These are phyloP conservation scores for Riparia riparia DNA, from an alignment of 2,113 vertebrate species.

Conservation along the genomic window DNA sequence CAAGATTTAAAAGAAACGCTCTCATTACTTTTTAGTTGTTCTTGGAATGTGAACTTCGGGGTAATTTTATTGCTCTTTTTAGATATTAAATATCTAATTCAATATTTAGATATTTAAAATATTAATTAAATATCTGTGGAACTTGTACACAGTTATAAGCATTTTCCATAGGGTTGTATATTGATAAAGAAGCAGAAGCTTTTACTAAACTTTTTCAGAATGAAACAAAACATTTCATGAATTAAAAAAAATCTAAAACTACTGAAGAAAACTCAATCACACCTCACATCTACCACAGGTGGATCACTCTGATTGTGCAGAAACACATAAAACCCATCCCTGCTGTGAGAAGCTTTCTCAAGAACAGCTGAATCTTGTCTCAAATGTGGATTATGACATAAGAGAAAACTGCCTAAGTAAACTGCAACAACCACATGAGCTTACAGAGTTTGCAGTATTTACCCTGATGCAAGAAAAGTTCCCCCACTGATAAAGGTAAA, in stretches of 20 bases:
- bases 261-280: background rate
- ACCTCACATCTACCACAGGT: background rate
- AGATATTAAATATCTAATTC: background rate
- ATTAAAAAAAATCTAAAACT: background rate
- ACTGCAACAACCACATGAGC: background rate
- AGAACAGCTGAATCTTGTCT: background rate
- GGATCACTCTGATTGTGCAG: background rate
- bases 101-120: too few species aligned
- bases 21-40: background rate
- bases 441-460: background rate
- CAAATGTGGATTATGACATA: background rate
- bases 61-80: background rate
- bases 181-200: background rate
- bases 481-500: background rate
- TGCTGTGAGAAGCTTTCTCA: background rate
- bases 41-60: background rate
- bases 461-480: background rate
- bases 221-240: background rate
- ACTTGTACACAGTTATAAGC: background rate
- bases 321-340: background rate
- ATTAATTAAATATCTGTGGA: background rate
- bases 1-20: background rate
- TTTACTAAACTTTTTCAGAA: background rate
- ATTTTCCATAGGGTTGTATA: accelerated
- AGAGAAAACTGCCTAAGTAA: background rate